phyloP scores from a whole-genome alignment of 2,888 invertebrate species.

The Mimumesa dahlbomi region DNA sequence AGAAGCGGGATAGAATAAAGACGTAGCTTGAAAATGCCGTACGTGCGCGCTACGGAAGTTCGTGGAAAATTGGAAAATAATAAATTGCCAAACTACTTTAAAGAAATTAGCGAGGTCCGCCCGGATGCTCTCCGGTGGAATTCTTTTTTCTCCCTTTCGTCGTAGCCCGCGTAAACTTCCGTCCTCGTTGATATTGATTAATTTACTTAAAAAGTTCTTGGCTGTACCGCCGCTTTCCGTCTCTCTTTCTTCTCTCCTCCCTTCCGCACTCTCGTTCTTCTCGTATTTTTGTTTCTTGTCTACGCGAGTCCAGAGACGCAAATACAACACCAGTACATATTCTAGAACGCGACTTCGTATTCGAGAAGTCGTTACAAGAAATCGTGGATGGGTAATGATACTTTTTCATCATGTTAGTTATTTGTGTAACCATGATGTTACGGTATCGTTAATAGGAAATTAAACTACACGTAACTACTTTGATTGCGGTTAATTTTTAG shows the following conservation, averaged over 20 bases:
- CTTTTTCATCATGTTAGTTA: conserved; percentile 3
- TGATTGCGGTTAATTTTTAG: too few species aligned
- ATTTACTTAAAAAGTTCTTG: conserved; percentile 75
- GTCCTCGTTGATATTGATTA: conserved; percentile 75
- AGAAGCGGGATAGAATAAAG: conserved; percentile 50
- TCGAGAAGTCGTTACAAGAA: not conserved
- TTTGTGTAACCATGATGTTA: not conserved
- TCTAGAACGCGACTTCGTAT: not conserved
- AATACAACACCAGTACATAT: conserved; percentile 1
- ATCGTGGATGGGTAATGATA: not conserved
- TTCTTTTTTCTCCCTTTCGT: conserved; percentile 39
- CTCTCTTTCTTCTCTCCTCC: conserved; percentile 6
- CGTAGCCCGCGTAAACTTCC: conserved; percentile 69
- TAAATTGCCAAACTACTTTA: conserved; percentile 78
- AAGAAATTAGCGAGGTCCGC: conserved; percentile 75
- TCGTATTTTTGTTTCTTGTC: conserved; percentile 28
- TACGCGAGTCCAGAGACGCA: not conserved
- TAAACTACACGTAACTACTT: too few species aligned
- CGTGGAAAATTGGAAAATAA: conserved; percentile 76
- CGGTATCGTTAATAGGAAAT: not conserved
- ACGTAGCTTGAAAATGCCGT: conserved; percentile 42
- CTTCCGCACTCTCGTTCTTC: conserved; percentile 27
- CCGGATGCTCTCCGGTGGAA: conserved; percentile 56
- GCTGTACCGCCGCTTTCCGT: conserved; percentile 48
- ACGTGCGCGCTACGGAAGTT: conserved; percentile 58